Percentiles rank a stretch among this genome's conserved stretches.
These are phyloP conservation scores for Harmothoe impar DNA, from an alignment of 2,888 invertebrate genomes.

Conservation along the genomic window DNA sequence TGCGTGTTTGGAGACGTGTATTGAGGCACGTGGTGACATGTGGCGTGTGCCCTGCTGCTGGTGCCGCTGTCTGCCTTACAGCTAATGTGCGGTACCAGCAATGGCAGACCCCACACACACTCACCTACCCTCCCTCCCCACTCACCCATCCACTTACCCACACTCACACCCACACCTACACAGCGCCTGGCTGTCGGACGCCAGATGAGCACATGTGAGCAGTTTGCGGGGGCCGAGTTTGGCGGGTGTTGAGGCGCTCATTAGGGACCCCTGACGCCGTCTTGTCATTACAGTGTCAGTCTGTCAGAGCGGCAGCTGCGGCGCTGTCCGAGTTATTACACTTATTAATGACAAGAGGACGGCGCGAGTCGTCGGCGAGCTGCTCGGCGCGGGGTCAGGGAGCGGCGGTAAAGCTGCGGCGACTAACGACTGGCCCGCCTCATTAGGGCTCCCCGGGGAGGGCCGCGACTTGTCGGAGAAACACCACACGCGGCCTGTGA, in stretches of 20 bases:
- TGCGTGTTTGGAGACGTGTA: no score
- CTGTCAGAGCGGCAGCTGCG: constrained; percentile 60
- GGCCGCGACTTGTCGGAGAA: constrained; percentile 25
- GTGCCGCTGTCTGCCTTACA: no score
- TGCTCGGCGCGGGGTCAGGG: constrained; percentile 28
- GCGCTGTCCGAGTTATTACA: constrained; percentile 42
- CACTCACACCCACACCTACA: constrained; percentile 31
- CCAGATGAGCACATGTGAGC: constrained; percentile 10
- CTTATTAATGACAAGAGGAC: constrained; percentile 60
- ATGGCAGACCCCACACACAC: no score
- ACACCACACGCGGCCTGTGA: constrained; percentile 26
- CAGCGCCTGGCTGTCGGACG: background rate
- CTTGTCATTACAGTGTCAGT: constrained; percentile 61
- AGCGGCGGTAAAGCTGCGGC: constrained; percentile 38
- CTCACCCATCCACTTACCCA: background rate
- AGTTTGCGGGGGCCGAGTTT: background rate
- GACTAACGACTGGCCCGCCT: constrained; percentile 49
- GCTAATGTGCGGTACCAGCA: no score
- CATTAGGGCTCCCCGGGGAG: constrained; percentile 45
- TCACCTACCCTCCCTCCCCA: no score
- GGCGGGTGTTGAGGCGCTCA: constrained; percentile 41
- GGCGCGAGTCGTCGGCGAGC: constrained; percentile 14
- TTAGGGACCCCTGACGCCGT: constrained; percentile 3
- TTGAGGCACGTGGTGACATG: no score
- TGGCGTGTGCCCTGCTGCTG: no score